phyloP scores from a whole-genome alignment of 1,140 invertebrate species.

The Vanessa tameamea region DNA sequence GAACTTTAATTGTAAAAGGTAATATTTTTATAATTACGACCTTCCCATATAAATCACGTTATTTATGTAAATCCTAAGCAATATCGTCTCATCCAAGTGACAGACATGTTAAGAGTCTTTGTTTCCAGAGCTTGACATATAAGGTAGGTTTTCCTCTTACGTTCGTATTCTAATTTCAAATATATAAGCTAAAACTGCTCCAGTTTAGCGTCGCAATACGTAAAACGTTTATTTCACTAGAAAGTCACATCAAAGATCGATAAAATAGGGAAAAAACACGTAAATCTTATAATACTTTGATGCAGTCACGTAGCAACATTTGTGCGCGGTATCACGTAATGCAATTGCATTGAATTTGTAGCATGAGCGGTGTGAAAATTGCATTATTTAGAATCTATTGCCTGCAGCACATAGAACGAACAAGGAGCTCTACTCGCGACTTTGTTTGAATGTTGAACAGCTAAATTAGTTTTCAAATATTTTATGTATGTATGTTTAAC shows the following conservation, averaged over 20 bases:
- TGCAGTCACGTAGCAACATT: slow-evolving; percentile 27
- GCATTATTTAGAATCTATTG: slow-evolving; percentile 28
- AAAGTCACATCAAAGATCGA: background rate
- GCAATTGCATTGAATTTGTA: slow-evolving; percentile 22
- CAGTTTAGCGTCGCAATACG: background rate
- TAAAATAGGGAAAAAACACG: slow-evolving; percentile 2
- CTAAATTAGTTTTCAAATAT: too few species aligned
- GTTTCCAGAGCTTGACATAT: too few species aligned
- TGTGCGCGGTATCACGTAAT: slow-evolving; percentile 18
- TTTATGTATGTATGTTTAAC: too few species aligned
- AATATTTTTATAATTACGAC: too few species aligned
- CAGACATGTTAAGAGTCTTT: too few species aligned
- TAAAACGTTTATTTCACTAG: background rate
- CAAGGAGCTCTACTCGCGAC: background rate
- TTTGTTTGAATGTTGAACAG: background rate
- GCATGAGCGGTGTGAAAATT: slow-evolving; percentile 21
- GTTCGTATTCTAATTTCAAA: background rate
- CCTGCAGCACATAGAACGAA: background rate
- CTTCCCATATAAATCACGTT: too few species aligned
- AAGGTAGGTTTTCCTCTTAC: too few species aligned
- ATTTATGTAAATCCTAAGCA: too few species aligned
- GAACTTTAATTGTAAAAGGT: too few species aligned
- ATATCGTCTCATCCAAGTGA: too few species aligned
- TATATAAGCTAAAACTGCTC: background rate
- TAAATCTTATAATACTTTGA: slow-evolving; percentile 21